These are phyloP conservation scores for Drosophila nigritarsus DNA, from an alignment of 2,888 invertebrate species.

Conservation along the genomic window DNA sequence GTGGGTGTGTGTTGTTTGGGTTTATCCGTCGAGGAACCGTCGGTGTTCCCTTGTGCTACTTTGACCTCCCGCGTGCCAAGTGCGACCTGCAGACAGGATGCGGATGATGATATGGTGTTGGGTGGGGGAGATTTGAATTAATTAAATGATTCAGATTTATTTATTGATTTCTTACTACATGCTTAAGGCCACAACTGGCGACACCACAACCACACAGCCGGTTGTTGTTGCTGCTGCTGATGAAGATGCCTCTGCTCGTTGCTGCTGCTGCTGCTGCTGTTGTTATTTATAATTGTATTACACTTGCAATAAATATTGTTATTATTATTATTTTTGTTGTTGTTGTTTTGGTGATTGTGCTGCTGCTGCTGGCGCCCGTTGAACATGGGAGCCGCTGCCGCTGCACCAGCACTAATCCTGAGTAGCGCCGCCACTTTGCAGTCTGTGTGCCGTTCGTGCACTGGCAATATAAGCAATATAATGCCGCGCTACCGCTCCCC, in stretches of 20 bases:
- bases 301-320: conserved; percentile 22
- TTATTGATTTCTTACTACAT: conserved; percentile 74
- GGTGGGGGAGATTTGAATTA: conserved; percentile 13
- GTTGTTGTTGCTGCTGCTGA: conserved; percentile 63
- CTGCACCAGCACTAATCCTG: conserved; percentile 77
- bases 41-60: conserved; percentile 61
- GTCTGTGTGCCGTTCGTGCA: conserved; percentile 66
- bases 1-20: conserved; percentile 42
- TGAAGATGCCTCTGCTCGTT: conserved; percentile 42
- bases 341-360: conserved; percentile 57
- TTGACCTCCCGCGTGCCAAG: conserved; percentile 57
- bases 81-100: conserved; percentile 47
- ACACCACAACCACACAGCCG: conserved; percentile 76
- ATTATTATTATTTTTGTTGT: conserved; percentile 25
- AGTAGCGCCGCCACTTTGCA: conserved; percentile 81
- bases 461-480: conserved; percentile 68
- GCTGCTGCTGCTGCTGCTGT: conserved; percentile 12
- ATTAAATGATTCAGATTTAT: conserved; percentile 15
- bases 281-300: conserved; percentile 18
- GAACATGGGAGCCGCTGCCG: conserved; percentile 76
- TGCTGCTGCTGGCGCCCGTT: conserved; percentile 70
- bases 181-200: conserved; percentile 82
- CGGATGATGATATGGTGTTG: background rate
- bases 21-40: conserved; percentile 47
- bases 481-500: conserved; percentile 51